Base-by-base conservation (phyloP, 2,113 vertebrate species). In the Pelmatolapia mariae region DNA sequence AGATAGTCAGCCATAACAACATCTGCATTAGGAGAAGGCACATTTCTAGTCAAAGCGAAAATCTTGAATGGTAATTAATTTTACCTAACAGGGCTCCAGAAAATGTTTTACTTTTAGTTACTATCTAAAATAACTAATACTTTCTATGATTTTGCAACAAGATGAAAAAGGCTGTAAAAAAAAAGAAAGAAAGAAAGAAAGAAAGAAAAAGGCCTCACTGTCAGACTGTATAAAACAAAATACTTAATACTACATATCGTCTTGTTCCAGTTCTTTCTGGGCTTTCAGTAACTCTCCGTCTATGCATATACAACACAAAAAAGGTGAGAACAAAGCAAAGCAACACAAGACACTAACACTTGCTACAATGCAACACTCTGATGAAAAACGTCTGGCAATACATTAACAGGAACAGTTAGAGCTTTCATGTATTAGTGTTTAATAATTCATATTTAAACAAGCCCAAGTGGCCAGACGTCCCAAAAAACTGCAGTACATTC, bases 1-100 rank as follows among this genome's bases (percentile, higher is more conserved):
- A 85, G 71, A 81, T 50, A 57, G 78, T 84, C 56, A 53, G 11
- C 43, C 81, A n/a, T 16, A 36, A 7, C 15, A 86, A 78, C 45
- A 87, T 86, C 85, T 87, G 86, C 81, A 89, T 84, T 73, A 50
- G 45, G 26, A 81, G 85, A 80, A 43, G 33, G 4, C 81, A 80
- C 33, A 6, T 84, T 63, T 86, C 26, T 16, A 50, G 52, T 89
- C 53, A 31, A 61, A 29, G 24, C 40, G 31, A 43, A 45, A 15
- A 59, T 40, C 7, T 82, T 3, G 0, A 16, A 71, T 22, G 10
- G 33, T 78, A 5, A 63, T 84, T 73, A 22, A n/a, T 66, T 76
- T 80, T 24, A 59, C 10, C n/a, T 24, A 56, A 24, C 26, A n/a
- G 13, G 13, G 47, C 33, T 38, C 10, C 3, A 76, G 24, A 47